phyloP scores from a whole-genome alignment of 1,140 invertebrate species.

The Cherax destructor region DNA sequence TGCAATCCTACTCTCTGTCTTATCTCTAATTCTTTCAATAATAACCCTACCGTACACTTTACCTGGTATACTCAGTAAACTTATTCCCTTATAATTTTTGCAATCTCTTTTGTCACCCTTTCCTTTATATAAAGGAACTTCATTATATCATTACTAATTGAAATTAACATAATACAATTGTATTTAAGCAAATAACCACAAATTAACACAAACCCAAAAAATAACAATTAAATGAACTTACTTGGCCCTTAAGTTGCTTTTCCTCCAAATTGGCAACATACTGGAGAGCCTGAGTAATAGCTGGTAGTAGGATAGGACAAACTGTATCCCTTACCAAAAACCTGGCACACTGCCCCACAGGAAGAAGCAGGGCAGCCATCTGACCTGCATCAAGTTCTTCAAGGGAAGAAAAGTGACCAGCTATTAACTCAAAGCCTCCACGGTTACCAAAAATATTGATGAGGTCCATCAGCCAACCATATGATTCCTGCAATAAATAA shows the following conservation, averaged over 20 bases:
- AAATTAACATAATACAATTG: neutral
- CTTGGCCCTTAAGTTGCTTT: conserved; percentile 78
- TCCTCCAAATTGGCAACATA: conserved; percentile 76
- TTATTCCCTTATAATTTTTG: too few species aligned
- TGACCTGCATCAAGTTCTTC: conserved; percentile 65
- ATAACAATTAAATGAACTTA: conserved; percentile 62
- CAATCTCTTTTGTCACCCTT: too few species aligned
- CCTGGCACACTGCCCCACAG: conserved; percentile 75
- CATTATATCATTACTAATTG: too few species aligned
- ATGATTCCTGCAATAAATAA: conserved; percentile 73
- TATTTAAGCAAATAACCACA: neutral
- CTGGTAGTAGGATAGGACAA: conserved; percentile 74
- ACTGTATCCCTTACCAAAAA: conserved; percentile 74
- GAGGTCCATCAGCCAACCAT: conserved; percentile 78
- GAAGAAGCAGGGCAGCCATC: conserved; percentile 75
- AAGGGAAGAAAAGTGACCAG: conserved; percentile 73
- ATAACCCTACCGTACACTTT: too few species aligned
- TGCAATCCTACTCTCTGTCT: too few species aligned
- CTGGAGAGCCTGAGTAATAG: conserved; percentile 75
- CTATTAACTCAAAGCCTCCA: conserved; percentile 76
- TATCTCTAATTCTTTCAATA: too few species aligned
- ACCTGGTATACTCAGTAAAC: too few species aligned
- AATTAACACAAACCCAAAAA: neutral
- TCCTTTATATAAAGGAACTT: too few species aligned
- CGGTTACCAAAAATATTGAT: conserved; percentile 78